Percentiles rank a stretch among this genome's conserved stretches.
Evolutionary conservation across 2,113 vertebrate genomes (phyloP).

Genomic region (Dissostichus mawsoni): DNA sequence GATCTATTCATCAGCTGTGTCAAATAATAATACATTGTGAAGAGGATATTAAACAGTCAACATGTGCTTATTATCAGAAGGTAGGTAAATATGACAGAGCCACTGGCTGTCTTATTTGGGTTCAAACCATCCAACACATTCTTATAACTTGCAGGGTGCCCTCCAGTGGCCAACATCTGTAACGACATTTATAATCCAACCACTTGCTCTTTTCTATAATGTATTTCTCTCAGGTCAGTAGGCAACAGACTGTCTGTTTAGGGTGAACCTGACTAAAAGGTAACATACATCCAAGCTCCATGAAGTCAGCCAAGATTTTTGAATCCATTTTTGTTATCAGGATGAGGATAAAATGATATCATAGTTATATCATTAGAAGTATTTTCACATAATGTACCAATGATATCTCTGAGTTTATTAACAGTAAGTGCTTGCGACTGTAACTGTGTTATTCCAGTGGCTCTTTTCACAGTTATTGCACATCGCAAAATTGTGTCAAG

Average conservation of each 20-base stretch:
- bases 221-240: background rate
- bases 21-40: background rate
- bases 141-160: background rate
- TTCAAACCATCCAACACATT: background rate
- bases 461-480: background rate
- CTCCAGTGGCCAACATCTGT: conserved; percentile 39
- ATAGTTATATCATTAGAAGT: background rate
- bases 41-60: background rate
- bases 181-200: background rate
- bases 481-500: no score
- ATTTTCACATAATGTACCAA: background rate
- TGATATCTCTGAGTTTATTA: background rate
- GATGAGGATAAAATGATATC: background rate
- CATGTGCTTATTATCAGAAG: background rate
- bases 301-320: background rate
- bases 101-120: background rate
- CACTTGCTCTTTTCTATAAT: background rate
- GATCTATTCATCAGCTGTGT: background rate
- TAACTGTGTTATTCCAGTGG: background rate
- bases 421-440: background rate
- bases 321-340: background rate
- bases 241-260: background rate
- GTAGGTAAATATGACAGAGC: background rate
- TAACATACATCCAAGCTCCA: background rate
- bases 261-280: background rate